These are phyloP conservation scores for Heterochromis multidens DNA, from an alignment of 2,113 vertebrate genomes.

Conservation along the genomic window DNA sequence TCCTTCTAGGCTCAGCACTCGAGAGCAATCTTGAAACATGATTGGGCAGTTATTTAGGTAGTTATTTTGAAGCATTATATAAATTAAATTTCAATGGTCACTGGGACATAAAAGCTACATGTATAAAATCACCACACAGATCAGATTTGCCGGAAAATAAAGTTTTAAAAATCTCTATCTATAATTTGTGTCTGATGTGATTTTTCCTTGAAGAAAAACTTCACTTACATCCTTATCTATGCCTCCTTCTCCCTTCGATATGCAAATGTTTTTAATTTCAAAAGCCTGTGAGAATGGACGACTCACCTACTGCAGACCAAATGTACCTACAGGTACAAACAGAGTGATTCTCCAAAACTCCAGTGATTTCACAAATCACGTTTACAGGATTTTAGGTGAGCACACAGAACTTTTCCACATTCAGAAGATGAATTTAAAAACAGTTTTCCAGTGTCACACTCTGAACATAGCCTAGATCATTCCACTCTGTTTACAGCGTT, in stretches of 20 bases:
- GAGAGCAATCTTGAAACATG: not conserved
- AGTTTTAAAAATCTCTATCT: not conserved
- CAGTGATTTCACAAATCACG: not conserved
- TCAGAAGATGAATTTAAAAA: not conserved
- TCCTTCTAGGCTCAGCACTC: not conserved
- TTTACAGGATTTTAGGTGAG: not conserved
- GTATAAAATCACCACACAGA: not conserved
- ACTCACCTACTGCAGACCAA: not conserved
- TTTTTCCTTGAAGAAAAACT: not conserved
- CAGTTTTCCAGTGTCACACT: not conserved
- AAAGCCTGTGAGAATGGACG: not conserved
- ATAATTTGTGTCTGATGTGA: not conserved
- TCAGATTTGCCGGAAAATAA: not conserved
- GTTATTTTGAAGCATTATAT: not conserved
- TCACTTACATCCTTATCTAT: not conserved
- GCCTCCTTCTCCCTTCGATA: not conserved
- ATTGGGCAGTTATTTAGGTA: not conserved
- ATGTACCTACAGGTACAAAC: not conserved
- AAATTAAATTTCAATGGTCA: not conserved
- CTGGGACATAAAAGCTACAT: not conserved
- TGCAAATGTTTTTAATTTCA: not conserved
- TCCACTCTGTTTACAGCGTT: not conserved
- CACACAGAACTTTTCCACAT: not conserved
- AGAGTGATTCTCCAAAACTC: not conserved
- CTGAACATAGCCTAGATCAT: not conserved